phyloP scores from a whole-genome alignment of 2,113 vertebrate species.

The Hucho hucho region DNA sequence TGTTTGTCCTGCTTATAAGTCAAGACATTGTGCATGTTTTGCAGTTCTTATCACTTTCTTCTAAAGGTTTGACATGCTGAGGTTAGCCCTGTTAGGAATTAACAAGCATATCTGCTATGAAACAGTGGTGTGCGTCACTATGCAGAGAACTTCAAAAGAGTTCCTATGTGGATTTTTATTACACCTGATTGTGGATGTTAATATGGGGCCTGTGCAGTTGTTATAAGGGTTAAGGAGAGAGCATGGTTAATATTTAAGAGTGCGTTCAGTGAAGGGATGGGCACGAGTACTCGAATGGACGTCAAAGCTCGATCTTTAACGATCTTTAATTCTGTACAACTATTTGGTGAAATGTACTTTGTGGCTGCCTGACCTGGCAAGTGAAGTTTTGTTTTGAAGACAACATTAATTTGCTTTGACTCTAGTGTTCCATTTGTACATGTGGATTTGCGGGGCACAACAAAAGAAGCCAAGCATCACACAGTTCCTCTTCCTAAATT shows the following conservation, averaged over 20 bases:
- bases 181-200: conserved; percentile 41
- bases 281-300: too few species aligned
- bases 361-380: too few species aligned
- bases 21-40: not conserved
- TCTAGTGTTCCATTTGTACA: too few species aligned
- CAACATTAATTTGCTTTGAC: too few species aligned
- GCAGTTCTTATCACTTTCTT: conserved; percentile 40
- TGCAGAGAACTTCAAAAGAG: conserved; percentile 31
- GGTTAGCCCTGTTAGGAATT: conserved; percentile 6
- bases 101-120: conserved; percentile 28
- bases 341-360: too few species aligned
- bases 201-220: conserved; percentile 20
- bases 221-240: not conserved
- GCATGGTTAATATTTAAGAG: conserved; percentile 27
- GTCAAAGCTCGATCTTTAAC: too few species aligned
- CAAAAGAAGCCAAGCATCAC: too few species aligned
- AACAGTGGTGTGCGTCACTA: conserved; percentile 54
- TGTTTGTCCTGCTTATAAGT: too few species aligned
- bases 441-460: too few species aligned
- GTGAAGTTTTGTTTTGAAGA: too few species aligned
- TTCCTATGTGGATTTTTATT: conserved; percentile 32
- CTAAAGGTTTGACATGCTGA: not conserved
- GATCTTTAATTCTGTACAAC: too few species aligned
- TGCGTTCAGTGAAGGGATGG: not conserved
- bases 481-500: too few species aligned